Evolutionary conservation across 2,113 vertebrate genomes (phyloP).

Genomic region (Elephas maximus): DNA sequence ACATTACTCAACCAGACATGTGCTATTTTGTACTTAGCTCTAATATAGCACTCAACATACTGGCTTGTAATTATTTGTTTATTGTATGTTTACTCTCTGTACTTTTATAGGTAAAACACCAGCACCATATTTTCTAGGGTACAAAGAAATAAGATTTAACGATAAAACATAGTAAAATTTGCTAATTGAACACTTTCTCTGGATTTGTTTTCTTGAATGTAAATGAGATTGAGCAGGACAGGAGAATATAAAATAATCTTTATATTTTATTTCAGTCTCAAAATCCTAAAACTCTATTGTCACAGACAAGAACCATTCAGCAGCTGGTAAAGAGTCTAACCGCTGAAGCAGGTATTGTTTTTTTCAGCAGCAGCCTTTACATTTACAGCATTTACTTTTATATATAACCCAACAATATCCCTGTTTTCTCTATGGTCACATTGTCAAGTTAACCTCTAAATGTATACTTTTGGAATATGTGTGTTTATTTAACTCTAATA

Average conservation of each 20-base stretch:
- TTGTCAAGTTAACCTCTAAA: neutral
- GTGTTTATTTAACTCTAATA: neutral
- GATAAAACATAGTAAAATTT: constrained; percentile 30
- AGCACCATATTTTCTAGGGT: neutral
- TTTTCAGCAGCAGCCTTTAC: constrained; percentile 17
- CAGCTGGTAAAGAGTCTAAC: neutral
- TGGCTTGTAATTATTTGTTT: neutral
- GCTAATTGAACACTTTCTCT: neutral
- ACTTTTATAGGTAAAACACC: neutral
- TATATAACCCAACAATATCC: neutral
- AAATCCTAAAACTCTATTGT: constrained; percentile 6
- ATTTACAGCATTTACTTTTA: neutral
- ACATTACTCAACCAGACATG: neutral
- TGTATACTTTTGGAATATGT: neutral
- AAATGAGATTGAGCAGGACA: neutral
- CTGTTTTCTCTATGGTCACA: neutral
- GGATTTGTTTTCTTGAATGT: constrained; percentile 6
- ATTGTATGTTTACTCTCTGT: neutral
- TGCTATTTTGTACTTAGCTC: neutral
- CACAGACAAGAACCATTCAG: neutral
- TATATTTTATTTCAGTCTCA: constrained; percentile 20
- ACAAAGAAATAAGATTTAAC: constrained; percentile 14
- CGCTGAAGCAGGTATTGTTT: neutral
- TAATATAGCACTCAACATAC: neutral
- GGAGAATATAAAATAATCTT: neutral